phyloP scores from a whole-genome alignment of 2,888 invertebrate genomes.

The Hirtodrosophila alboralis region DNA sequence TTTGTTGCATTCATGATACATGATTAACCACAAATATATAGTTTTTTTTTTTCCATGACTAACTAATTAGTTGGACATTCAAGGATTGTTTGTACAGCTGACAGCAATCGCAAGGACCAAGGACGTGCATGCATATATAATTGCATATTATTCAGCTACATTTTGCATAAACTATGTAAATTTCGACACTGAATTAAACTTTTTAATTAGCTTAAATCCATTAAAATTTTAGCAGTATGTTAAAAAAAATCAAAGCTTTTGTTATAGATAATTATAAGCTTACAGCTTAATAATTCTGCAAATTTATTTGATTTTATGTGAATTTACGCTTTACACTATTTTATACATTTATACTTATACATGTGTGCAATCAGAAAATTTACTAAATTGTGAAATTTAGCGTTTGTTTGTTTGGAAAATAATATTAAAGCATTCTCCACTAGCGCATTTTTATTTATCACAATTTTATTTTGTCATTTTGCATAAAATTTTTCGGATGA shows the following conservation, averaged over 20 bases:
- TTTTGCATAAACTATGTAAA: slow-evolving; percentile 26
- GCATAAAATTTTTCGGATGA: slow-evolving; percentile 41
- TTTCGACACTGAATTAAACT: slow-evolving; percentile 21
- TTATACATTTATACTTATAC: too few relatives aligned
- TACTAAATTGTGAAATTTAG: too few relatives aligned
- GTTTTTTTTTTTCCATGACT: slow-evolving; percentile 1
- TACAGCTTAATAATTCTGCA: slow-evolving; percentile 5
- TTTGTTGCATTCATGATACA: not conserved
- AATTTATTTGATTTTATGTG: too few relatives aligned
- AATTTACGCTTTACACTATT: too few relatives aligned
- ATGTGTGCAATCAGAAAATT: too few relatives aligned
- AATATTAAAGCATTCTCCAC: not conserved
- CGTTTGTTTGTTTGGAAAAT: too few relatives aligned
- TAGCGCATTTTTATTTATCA: slow-evolving; percentile 14
- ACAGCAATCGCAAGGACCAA: slow-evolving; percentile 4
- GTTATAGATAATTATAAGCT: not conserved
- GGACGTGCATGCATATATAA: not conserved
- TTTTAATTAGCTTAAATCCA: slow-evolving; percentile 37
- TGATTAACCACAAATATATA: slow-evolving; percentile 27
- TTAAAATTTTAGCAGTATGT: slow-evolving; percentile 23
- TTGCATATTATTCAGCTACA: slow-evolving; percentile 17
- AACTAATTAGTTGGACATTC: slow-evolving; percentile 41
- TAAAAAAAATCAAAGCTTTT: slow-evolving; percentile 10
- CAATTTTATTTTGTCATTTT: slow-evolving; percentile 52
- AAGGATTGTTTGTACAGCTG: slow-evolving; percentile 28